A percentile compares a stretch with the other conserved stretches of the same genome.
Evolutionary conservation across 2,113 vertebrate genomes (phyloP).

Genomic region (Hippocampus guttulatus): DNA sequence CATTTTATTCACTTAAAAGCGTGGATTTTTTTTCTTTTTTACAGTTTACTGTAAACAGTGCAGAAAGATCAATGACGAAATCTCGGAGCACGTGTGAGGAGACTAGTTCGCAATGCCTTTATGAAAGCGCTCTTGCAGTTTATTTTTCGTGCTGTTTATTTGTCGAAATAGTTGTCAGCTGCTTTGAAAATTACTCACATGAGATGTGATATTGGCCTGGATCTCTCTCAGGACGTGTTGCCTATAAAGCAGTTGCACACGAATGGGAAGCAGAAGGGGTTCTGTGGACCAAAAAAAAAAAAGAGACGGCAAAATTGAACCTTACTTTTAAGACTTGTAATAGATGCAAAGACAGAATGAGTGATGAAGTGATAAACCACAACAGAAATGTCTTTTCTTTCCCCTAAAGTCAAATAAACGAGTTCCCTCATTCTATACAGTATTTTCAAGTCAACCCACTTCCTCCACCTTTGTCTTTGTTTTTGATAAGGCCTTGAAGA

Average conservation of each 20-base stretch:
- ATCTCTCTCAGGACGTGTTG: slow-evolving; percentile 82
- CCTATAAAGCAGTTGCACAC: slow-evolving; percentile 81
- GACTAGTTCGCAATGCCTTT: neutral
- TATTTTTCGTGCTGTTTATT: neutral
- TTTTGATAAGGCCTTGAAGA: slow-evolving; percentile 80
- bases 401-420: neutral
- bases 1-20: neutral
- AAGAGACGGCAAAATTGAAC: neutral
- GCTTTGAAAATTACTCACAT: slow-evolving; percentile 68
- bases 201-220: slow-evolving; percentile 77
- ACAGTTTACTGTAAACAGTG: neutral
- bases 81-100: neutral
- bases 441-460: neutral
- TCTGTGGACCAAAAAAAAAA: slow-evolving; percentile 61
- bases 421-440: neutral
- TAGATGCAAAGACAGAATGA: neutral
- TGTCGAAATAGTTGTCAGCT: neutral
- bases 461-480: slow-evolving; percentile 57
- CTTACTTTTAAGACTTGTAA: neutral
- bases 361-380: neutral
- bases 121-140: neutral
- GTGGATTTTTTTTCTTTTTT: neutral
- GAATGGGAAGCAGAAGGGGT: slow-evolving; percentile 69
- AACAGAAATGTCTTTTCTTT: neutral
- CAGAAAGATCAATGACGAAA: neutral